These are phyloP conservation scores for Tor tambroides DNA, from an alignment of 2,113 vertebrate genomes.

Conservation along the genomic window DNA sequence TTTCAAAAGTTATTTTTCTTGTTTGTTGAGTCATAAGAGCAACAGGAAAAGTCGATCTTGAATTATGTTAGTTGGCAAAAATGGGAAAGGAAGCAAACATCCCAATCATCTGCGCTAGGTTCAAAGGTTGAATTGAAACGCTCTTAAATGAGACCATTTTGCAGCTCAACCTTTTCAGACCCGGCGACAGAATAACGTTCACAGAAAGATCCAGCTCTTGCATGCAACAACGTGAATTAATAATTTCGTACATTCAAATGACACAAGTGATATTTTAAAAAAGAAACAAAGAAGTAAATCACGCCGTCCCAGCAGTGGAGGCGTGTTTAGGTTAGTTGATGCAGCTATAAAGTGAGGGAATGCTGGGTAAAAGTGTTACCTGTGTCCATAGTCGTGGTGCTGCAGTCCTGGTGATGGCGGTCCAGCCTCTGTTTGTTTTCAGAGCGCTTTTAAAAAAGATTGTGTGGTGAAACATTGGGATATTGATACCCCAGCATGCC, in stretches of 20 bases:
- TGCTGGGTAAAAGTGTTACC: constrained; percentile 38
- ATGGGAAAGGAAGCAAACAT: constrained; percentile 56
- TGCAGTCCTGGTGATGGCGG: neutral
- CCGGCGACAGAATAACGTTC: constrained; percentile 27
- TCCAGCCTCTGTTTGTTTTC: constrained; percentile 53
- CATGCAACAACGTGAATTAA: constrained; percentile 42
- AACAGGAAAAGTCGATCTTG: constrained; percentile 62
- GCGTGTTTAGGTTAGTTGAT: neutral
- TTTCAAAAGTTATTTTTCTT: constrained; percentile 63
- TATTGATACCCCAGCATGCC: constrained; percentile 53
- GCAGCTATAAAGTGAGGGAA: constrained; percentile 21
- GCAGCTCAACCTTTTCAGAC: constrained; percentile 43
- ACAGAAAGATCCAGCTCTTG: constrained; percentile 30
- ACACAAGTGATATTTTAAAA: constrained; percentile 23
- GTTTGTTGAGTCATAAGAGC: constrained; percentile 56
- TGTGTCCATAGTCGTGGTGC: constrained; percentile 30
- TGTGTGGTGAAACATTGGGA: constrained; percentile 46
- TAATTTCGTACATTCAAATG: constrained; percentile 43
- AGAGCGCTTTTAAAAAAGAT: constrained; percentile 36
- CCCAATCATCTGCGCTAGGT: constrained; percentile 48
- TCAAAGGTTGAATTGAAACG: constrained; percentile 58
- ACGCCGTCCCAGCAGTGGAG: neutral
- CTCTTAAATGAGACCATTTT: constrained; percentile 46
- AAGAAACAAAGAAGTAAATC: constrained; percentile 33
- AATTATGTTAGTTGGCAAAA: constrained; percentile 59